Base-by-base conservation (phyloP, 2,888 invertebrate species). In the Odontocolon sp. region DNA sequence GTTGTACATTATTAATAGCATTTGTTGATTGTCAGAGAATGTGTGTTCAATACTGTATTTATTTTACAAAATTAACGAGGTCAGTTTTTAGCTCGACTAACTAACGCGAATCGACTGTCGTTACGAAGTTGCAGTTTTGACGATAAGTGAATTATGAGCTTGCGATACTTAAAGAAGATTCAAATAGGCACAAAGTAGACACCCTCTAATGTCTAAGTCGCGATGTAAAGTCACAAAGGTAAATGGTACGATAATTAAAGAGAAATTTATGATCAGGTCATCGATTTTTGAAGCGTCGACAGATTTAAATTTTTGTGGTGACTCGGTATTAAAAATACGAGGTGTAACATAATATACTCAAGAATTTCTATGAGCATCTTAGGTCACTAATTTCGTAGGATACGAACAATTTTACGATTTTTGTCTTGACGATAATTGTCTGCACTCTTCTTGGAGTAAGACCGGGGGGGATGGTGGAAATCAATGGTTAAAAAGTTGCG, bases 361-460 rank as follows among this genome's bases (percentile, higher is more conserved):
- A 73, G 11, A 61, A 47, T 63, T 84, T 87, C 86, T 87, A 86
- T 83, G 87, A 88, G 88, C 87, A 88, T 88, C 86, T 86, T 86
- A 85, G 87, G 86, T 81, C 78, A 76, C 28, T 16, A 28, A 28
- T 47, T 23, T 40, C 8, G 9, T 14, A 8, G 2, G 31, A 1
- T 52, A 14, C 50, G 8, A 52, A 21, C 4, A 38, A 4, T 4
- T n/a, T 11, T 4, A 38, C 3, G 9, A 26, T 52, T 23, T 26
- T 61, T 61, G 50, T 77, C 50, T 26, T 40, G 40, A 67, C 59
- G 61, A 68, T 26, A 68, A 71, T 50, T 67, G 79, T 80, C 79
- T 78, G 79, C 79, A 78, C 79, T 79, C 79, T 79, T 77, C 80
- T 80, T 54, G 45, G 56, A 79, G 40, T 33, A 42, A 70, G 42